Evolutionary conservation across 2,113 vertebrate species (phyloP).

Genomic region (Cyanocitta stelleri): DNA sequence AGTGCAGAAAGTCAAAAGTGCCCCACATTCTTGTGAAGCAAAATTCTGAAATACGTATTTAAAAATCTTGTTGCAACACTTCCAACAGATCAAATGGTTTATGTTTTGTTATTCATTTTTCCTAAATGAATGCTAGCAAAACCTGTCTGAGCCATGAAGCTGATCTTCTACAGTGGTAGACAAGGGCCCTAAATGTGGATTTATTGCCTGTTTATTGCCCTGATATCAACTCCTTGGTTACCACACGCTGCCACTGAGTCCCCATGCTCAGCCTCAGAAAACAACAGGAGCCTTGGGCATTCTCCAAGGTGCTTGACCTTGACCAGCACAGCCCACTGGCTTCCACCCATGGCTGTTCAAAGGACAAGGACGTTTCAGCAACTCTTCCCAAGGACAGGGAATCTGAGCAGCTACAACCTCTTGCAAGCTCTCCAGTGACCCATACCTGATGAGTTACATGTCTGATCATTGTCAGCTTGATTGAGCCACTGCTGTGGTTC

Average conservation of each 20-base stretch:
- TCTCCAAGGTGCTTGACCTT: neutral
- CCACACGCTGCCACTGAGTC: neutral
- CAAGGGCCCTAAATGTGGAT: neutral
- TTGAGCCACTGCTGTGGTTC: neutral
- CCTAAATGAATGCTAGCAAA: neutral
- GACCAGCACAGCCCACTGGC: neutral
- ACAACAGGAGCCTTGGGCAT: accelerated
- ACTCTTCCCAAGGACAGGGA: neutral
- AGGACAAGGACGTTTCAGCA: neutral
- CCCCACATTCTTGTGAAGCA: neutral
- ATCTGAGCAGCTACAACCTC: neutral
- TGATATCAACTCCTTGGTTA: accelerated
- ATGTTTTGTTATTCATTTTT: neutral
- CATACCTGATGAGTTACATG: neutral
- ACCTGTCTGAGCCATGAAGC: neutral
- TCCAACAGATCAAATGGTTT: neutral
- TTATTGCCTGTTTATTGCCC: neutral
- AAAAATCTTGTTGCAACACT: neutral
- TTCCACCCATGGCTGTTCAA: accelerated
- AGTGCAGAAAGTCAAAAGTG: neutral
- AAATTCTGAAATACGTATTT: neutral
- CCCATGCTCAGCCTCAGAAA: neutral
- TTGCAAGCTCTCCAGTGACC: neutral
- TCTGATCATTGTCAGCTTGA: neutral
- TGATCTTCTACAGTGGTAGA: neutral